Conservation (phyloP, 2,113 vertebrate species). For the Brienomyrus longianalis region DNA sequence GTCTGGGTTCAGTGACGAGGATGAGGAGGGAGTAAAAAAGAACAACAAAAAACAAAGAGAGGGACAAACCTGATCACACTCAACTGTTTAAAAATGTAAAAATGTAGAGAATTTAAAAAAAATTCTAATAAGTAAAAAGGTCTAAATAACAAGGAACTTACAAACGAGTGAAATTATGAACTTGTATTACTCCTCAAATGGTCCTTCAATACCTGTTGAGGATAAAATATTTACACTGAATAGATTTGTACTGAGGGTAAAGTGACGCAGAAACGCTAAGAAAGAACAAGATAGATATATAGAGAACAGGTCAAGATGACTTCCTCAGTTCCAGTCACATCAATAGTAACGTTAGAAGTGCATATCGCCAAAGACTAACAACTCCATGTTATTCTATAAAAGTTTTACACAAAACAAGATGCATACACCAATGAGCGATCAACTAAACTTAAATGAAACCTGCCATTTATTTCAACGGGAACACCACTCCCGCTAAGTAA, state of each 20-base stretch:
- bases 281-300: slow-evolving; percentile 6
- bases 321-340: not conserved
- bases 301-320: not conserved
- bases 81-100: not conserved
- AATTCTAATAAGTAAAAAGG: slow-evolving; percentile 55
- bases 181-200: slow-evolving; percentile 73
- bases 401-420: not conserved
- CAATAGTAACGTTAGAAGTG: not conserved
- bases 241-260: slow-evolving; percentile 25
- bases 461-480: not conserved
- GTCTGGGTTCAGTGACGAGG: slow-evolving; percentile 17
- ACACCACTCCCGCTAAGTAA: not conserved
- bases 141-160: slow-evolving; percentile 73
- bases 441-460: not conserved
- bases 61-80: slow-evolving; percentile 13
- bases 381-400: not conserved
- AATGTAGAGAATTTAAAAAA: slow-evolving; percentile 18
- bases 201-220: slow-evolving; percentile 74
- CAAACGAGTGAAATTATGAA: slow-evolving; percentile 73
- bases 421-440: not conserved
- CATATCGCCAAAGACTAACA: not conserved
- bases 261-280: slow-evolving; percentile 24
- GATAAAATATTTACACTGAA: slow-evolving; percentile 73
- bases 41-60: not conserved
- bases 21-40: not conserved